Evolutionary conservation across 2,113 vertebrate genomes (phyloP).

Genomic region (Vulpes vulpes): DNA sequence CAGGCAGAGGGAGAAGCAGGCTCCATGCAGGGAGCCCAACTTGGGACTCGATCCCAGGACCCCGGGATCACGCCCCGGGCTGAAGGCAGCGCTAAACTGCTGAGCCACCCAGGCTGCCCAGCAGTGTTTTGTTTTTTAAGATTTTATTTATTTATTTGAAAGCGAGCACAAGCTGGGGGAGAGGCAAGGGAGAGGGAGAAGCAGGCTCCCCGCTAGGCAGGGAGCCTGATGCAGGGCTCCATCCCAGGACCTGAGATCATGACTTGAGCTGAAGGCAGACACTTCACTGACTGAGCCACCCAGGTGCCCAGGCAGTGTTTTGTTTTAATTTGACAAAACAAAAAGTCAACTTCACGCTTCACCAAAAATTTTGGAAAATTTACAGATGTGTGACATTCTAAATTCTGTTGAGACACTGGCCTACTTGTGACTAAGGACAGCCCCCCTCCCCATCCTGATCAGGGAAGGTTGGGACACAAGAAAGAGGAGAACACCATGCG

Average conservation of each 20-base stretch:
- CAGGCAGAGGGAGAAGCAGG: too few species aligned
- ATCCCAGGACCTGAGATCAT: neutral
- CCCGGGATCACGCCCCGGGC: too few species aligned
- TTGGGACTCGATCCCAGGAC: too few species aligned
- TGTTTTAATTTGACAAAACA: constrained; percentile 27
- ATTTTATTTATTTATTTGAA: neutral
- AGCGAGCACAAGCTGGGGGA: neutral
- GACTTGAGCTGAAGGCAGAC: neutral
- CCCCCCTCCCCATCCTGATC: neutral
- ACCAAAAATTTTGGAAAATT: neutral
- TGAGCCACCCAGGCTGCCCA: too few species aligned
- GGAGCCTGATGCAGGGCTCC: neutral
- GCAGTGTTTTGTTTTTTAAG: neutral
- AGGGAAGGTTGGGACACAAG: neutral
- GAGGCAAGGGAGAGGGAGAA: neutral
- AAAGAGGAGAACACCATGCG: neutral
- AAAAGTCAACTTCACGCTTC: neutral
- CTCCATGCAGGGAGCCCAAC: too few species aligned
- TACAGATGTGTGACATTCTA: neutral
- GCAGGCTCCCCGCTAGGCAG: neutral
- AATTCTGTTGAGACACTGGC: neutral
- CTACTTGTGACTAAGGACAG: neutral
- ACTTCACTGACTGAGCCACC: neutral
- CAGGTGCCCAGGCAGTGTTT: neutral
- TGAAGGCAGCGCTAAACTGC: too few species aligned